A percentile compares a stretch with the other conserved stretches of the same genome.
Conservation (phyloP, 92 coral and sea anemone species). For the Zoanthus sansibaricus region DNA sequence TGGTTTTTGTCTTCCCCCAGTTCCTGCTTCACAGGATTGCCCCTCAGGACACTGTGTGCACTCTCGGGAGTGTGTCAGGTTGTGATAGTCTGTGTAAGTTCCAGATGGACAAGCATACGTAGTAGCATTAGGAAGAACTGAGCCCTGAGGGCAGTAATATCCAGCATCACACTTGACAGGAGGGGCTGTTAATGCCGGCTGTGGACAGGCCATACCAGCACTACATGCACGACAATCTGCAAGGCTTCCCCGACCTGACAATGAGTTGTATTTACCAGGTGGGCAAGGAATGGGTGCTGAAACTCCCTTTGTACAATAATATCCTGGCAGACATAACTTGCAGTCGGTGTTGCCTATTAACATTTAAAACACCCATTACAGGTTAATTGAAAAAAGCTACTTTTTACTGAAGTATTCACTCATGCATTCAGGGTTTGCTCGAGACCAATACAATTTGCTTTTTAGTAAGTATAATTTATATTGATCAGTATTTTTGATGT, state of each 20-base stretch:
- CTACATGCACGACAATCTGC: constrained; percentile 88
- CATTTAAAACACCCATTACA: neutral
- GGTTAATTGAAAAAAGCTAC: too few relatives aligned
- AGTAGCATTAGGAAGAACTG: constrained; percentile 90
- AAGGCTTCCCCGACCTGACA: constrained; percentile 54
- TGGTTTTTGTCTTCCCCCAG: constrained; percentile 96
- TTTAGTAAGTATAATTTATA: too few relatives aligned
- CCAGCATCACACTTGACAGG: constrained; percentile 94
- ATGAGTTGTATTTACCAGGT: constrained; percentile 74
- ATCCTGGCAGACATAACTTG: constrained; percentile 93
- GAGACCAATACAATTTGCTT: too few relatives aligned
- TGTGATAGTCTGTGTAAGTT: constrained; percentile 93
- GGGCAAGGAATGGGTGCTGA: constrained; percentile 91
- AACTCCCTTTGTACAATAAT: constrained; percentile 77
- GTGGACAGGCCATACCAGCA: constrained; percentile 99
- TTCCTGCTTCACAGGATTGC: constrained; percentile 95
- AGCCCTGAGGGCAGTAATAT: constrained; percentile 94
- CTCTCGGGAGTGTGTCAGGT: constrained; percentile 88
- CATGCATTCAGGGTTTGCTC: too few relatives aligned
- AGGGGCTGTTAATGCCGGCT: constrained; percentile 79
- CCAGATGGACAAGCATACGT: constrained; percentile 92
- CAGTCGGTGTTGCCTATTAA: constrained; percentile 77
- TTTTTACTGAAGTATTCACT: too few relatives aligned
- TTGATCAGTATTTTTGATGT: too few relatives aligned
- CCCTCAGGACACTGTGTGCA: constrained; percentile 95